Base-by-base conservation (phyloP, 2,888 invertebrate genomes). In the Drosophila parthenogenetica region DNA sequence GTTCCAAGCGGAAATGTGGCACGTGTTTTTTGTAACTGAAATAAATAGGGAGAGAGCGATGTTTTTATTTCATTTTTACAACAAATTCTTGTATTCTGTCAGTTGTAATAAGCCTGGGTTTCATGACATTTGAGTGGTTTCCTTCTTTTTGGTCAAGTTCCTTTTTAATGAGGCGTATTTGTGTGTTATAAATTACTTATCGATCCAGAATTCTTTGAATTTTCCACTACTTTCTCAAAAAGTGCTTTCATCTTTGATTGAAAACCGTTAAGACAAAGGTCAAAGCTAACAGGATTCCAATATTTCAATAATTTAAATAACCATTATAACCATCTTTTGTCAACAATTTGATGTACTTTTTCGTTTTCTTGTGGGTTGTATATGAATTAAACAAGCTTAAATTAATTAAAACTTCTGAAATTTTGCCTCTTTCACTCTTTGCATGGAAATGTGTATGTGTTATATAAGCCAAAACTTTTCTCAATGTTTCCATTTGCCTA, bases 391-490 rank as follows among this genome's bases (percentile, higher is more conserved):
- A 50, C 64, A 73, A 69, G 61, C 69, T 69, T 66, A 69, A 81
- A 71, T 74, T 81, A 80, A 81, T 77, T 81, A 79, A 82, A 79
- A 82, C 17, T 71, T 64, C 57, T 29, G 8, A 22, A 50, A 40
- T 66, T 45, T n/a, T 8, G 40, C 13, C 46, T 14, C 14, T 13
- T 7, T 35, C 14, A 3, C 11, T 14, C 11, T 39, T 2, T 60
- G 16, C 32, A 13, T 43, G 13, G n/a, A 29, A 40, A n/a, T 14
- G 11, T 61, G 58, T 55, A 39, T 66, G 46, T 50, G 54, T 45
- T 46, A 19, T 35, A 25, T 29, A 64, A 60, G 50, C n/a, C 14
- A 2, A 42, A 69, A 71, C 63, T 74, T 54, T 73, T 60, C 50
- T 51, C 40, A 51, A 54, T 75, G 55, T 65, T 72, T 35, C 42